phyloP scores from a whole-genome alignment of 92 coral and sea anemone genomes.

The Heliopora coerulea region DNA sequence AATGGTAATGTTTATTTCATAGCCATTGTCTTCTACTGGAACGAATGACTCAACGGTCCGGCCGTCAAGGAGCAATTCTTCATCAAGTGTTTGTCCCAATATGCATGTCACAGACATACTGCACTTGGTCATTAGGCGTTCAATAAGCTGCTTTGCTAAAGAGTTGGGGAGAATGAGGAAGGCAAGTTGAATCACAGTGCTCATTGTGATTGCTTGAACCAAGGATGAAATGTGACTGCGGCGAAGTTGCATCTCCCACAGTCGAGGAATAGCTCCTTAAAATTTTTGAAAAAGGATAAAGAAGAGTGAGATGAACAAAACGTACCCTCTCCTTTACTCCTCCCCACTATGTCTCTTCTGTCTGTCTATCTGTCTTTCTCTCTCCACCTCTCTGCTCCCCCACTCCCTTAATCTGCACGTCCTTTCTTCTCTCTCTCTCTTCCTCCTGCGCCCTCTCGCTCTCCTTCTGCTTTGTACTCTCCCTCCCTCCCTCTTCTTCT shows the following conservation, averaged over 20 bases:
- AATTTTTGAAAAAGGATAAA: not conserved
- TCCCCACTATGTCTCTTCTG: no score
- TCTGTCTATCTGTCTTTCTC: not conserved
- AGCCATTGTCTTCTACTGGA: constrained; percentile 31
- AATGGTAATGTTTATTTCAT: constrained; percentile 21
- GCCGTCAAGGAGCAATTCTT: constrained; percentile 25
- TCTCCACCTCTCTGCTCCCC: not conserved
- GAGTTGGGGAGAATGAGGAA: constrained; percentile 36
- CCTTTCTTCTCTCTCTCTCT: no score
- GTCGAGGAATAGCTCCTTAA: constrained; percentile 31
- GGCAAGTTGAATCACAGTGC: constrained; percentile 28
- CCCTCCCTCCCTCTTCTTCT: no score
- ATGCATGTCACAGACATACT: constrained; percentile 16
- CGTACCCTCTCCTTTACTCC: no score
- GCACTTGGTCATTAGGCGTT: constrained; percentile 14
- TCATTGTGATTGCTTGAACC: constrained; percentile 29
- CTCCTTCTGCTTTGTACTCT: no score
- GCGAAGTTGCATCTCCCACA: constrained; percentile 39
- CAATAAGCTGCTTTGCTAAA: constrained; percentile 15
- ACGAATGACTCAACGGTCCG: constrained; percentile 25
- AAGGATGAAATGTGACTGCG: constrained; percentile 24
- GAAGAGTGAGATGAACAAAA: not conserved
- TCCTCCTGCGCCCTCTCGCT: no score
- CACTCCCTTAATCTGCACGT: no score
- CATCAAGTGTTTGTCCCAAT: constrained; percentile 1